phyloP scores from a whole-genome alignment of 1,140 invertebrate species.

The Druon quercuslanigerum region DNA sequence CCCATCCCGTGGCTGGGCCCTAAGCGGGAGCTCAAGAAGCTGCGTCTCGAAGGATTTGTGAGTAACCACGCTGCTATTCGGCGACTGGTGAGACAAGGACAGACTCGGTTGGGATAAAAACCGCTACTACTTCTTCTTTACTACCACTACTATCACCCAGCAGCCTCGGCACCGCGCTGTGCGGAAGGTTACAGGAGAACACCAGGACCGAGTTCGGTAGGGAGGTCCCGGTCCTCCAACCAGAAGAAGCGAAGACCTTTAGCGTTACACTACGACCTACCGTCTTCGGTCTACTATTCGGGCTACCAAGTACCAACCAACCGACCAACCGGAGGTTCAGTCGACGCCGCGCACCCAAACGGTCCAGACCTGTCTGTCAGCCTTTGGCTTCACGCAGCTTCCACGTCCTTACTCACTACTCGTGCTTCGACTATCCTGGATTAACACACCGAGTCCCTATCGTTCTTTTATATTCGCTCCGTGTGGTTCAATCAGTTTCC shows the following conservation, averaged over 20 bases:
- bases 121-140: slow-evolving; percentile 63
- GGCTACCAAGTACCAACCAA: slow-evolving; percentile 65
- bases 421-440: slow-evolving; percentile 43
- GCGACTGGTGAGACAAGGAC: slow-evolving; percentile 64
- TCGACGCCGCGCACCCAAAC: slow-evolving; percentile 75
- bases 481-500: too few relatives aligned
- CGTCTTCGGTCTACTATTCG: slow-evolving; percentile 65
- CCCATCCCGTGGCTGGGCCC: slow-evolving; percentile 38
- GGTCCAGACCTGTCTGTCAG: slow-evolving; percentile 72
- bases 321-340: slow-evolving; percentile 73
- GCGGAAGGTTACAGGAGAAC: slow-evolving; percentile 47
- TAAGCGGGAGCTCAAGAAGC: slow-evolving; percentile 70
- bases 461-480: too few relatives aligned
- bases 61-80: slow-evolving; percentile 73
- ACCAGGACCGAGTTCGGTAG: slow-evolving; percentile 70
- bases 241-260: slow-evolving; percentile 71
- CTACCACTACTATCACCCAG: slow-evolving; percentile 55
- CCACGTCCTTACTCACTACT: slow-evolving; percentile 36
- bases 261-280: slow-evolving; percentile 65
- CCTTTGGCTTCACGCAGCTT: slow-evolving; percentile 40
- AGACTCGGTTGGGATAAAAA: slow-evolving; percentile 60
- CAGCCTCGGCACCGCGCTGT: slow-evolving; percentile 48
- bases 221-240: slow-evolving; percentile 74
- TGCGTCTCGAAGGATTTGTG: slow-evolving; percentile 72
- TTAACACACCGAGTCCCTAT: neutral